Evolutionary conservation across 2,888 invertebrate species (phyloP).

Genomic region (Gari tellinella): DNA sequence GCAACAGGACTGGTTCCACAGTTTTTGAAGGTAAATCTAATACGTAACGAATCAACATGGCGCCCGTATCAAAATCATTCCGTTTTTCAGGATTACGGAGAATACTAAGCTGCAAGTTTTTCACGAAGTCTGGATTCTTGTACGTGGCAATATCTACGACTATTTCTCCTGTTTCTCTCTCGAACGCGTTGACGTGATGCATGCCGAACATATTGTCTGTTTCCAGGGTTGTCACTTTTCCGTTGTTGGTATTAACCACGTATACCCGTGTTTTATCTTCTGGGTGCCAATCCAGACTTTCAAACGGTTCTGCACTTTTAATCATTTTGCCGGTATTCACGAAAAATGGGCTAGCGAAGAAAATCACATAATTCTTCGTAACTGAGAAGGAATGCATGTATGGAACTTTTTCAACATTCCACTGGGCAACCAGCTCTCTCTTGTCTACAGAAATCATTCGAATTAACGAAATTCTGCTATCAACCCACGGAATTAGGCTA

Average conservation of each 20-base stretch:
- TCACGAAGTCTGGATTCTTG: conserved; percentile 72
- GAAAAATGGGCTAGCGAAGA: conserved; percentile 78
- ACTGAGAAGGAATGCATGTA: conserved; percentile 82
- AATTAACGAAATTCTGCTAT: conserved; percentile 71
- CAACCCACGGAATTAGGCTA: conserved; percentile 68
- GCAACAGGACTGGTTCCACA: conserved; percentile 45
- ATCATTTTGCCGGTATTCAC: conserved; percentile 75
- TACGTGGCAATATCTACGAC: conserved; percentile 77
- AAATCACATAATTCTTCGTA: conserved; percentile 74
- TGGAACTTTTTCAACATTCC: conserved; percentile 73
- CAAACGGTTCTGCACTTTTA: conserved; percentile 69
- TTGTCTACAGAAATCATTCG: conserved; percentile 69
- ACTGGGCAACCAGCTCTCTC: conserved; percentile 72
- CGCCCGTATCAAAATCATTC: conserved; percentile 69
- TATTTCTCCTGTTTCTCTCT: conserved; percentile 60
- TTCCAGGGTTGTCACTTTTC: conserved; percentile 60
- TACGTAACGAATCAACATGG: conserved; percentile 69
- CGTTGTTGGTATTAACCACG: conserved; percentile 70
- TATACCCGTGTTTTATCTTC: conserved; percentile 69
- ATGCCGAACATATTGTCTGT: conserved; percentile 75
- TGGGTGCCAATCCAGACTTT: conserved; percentile 75
- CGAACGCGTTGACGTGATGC: conserved; percentile 81
- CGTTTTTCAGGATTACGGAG: conserved; percentile 65
- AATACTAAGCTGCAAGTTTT: conserved; percentile 66
- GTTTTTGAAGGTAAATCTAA: conserved; percentile 62